Evolutionary conservation across 2,797 vertebrate genomes (phyloP).

Genomic region (Eulemur rubriventer): DNA sequence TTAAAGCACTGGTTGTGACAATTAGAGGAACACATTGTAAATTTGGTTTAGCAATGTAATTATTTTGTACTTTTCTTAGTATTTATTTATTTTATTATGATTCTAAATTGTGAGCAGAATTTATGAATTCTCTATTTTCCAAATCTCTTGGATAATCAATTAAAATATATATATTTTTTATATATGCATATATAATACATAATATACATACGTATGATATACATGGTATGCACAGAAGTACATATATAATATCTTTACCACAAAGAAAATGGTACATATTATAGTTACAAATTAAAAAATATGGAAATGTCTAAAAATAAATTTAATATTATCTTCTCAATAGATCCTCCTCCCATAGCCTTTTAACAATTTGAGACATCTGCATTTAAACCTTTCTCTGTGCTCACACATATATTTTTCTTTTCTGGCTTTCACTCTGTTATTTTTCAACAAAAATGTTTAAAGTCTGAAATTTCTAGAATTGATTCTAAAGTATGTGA

Average conservation of each 20-base stretch:
- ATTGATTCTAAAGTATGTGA: background rate
- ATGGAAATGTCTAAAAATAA: background rate
- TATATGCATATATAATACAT: background rate
- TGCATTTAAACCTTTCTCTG: background rate
- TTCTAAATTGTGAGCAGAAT: background rate
- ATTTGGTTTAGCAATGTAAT: background rate
- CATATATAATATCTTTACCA: background rate
- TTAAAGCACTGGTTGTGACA: background rate
- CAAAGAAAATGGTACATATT: background rate
- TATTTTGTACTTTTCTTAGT: background rate
- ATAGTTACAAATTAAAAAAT: background rate
- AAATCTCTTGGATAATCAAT: background rate
- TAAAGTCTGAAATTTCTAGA: background rate
- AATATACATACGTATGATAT: background rate
- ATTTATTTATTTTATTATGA: slow-evolving; percentile 15
- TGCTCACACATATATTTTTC: background rate
- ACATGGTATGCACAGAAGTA: background rate
- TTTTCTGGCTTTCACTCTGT: background rate
- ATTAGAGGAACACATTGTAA: background rate
- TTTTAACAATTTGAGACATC: background rate
- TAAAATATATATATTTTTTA: background rate
- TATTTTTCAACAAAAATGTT: background rate
- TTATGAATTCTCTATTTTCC: background rate
- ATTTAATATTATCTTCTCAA: background rate
- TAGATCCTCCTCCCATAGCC: background rate